A percentile compares a stretch with the other conserved stretches of the same genome.
Evolutionary conservation across 2,113 vertebrate species (phyloP).

Genomic region (Callipepla squamata): DNA sequence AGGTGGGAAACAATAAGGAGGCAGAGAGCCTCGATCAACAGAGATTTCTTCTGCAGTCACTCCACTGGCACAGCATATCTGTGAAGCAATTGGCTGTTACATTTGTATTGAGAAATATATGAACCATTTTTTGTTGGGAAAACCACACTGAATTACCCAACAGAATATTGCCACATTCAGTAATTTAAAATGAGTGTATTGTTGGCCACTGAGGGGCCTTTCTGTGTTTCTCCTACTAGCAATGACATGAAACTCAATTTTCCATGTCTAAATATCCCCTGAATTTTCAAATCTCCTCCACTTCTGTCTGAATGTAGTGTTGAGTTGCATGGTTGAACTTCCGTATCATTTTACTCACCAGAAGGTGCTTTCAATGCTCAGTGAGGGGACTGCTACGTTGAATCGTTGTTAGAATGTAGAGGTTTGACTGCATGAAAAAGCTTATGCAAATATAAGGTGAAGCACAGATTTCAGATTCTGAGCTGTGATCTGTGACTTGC

Average conservation of each 20-base stretch:
- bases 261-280: not conserved
- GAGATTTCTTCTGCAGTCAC: not conserved
- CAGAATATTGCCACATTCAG: not conserved
- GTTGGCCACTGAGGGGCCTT: not conserved
- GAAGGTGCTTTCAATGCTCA: not conserved
- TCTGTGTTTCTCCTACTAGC: not conserved
- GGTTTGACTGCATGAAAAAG: not conserved
- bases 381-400: not conserved
- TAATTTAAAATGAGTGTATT: not conserved
- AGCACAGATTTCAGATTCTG: not conserved
- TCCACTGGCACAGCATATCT: not conserved
- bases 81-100: not conserved
- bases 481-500: not conserved
- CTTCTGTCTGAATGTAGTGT: not conserved
- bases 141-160: not conserved
- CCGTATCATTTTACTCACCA: conserved; percentile 10
- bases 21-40: conserved; percentile 15
- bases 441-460: not conserved
- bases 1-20: not conserved
- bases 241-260: conserved; percentile 4
- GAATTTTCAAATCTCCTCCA: not conserved
- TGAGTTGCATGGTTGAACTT: not conserved
- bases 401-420: not conserved
- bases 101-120: not conserved
- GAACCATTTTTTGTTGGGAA: not conserved